Percentiles rank a stretch among this genome's conserved stretches.
Conservation (phyloP, 2,113 vertebrate genomes). For the Athene noctua region DNA sequence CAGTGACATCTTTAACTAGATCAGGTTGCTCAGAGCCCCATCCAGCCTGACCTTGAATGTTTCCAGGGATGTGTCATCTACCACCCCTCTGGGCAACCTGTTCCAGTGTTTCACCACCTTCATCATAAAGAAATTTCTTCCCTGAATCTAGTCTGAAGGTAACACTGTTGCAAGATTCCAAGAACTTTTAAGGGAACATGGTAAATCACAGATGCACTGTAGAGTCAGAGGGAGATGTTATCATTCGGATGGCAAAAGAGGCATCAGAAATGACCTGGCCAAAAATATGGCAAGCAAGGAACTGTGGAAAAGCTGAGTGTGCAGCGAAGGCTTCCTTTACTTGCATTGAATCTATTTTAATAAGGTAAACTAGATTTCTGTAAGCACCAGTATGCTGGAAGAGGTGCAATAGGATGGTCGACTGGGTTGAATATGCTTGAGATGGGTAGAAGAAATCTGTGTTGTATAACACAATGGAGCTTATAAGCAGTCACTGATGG, state of each 20-base stretch:
- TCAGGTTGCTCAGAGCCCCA: background rate
- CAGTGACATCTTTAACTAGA: background rate
- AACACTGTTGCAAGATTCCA: background rate
- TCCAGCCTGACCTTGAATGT: background rate
- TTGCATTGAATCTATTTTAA: background rate
- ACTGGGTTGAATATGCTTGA: background rate
- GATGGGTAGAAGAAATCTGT: background rate
- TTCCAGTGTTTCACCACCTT: background rate
- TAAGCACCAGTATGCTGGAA: background rate
- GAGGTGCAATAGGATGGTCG: accelerated
- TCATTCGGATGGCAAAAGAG: background rate
- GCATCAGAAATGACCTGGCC: background rate
- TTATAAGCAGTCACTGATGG: background rate
- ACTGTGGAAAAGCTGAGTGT: background rate
- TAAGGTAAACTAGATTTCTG: background rate
- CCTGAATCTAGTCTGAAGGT: background rate
- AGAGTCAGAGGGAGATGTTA: background rate
- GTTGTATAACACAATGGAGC: background rate
- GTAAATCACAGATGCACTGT: background rate
- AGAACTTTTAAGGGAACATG: background rate
- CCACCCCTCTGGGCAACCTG: background rate
- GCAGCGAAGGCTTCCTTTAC: background rate
- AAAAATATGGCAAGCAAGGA: background rate
- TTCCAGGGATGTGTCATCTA: background rate
- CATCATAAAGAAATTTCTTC: background rate